A percentile compares a stretch with the other conserved stretches of the same genome.
Conservation (phyloP, 2,113 vertebrate species). For the Campylomormyrus numenius region DNA sequence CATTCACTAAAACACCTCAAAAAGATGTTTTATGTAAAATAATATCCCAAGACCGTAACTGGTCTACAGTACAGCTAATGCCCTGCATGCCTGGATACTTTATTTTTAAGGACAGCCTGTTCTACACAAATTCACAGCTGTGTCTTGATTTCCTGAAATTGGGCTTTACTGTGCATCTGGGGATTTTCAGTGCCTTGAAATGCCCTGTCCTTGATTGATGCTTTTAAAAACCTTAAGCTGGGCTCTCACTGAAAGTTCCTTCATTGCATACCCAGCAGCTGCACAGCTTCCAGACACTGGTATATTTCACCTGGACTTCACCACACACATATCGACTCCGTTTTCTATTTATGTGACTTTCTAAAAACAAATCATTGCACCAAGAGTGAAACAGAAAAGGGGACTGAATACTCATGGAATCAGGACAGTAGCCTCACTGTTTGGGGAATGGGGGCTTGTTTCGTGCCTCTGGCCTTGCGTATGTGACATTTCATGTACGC, state of each 20-base stretch:
- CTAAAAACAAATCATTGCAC: neutral
- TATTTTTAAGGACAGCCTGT: neutral
- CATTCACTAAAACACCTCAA: no score
- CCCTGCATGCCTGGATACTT: neutral
- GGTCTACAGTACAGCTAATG: neutral
- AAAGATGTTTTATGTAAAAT: no score
- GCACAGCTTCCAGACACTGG: neutral
- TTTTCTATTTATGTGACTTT: neutral
- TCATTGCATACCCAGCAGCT: neutral
- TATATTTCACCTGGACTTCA: neutral
- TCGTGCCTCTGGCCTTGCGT: neutral
- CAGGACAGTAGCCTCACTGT: neutral
- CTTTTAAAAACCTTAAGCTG: neutral
- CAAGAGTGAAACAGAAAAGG: neutral
- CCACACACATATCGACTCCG: neutral
- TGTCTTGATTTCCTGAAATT: conserved; percentile 1
- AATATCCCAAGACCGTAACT: neutral
- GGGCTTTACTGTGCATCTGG: neutral
- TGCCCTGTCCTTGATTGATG: neutral
- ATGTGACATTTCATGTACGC: neutral
- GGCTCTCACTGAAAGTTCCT: neutral
- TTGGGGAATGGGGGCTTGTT: neutral
- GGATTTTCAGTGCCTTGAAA: neutral
- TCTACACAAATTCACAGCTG: neutral
- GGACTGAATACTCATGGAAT: neutral